Percentiles rank a stretch among this genome's conserved stretches.
phyloP scores from a whole-genome alignment of 2,797 vertebrate species.

The Cetoscarus ocellatus region DNA sequence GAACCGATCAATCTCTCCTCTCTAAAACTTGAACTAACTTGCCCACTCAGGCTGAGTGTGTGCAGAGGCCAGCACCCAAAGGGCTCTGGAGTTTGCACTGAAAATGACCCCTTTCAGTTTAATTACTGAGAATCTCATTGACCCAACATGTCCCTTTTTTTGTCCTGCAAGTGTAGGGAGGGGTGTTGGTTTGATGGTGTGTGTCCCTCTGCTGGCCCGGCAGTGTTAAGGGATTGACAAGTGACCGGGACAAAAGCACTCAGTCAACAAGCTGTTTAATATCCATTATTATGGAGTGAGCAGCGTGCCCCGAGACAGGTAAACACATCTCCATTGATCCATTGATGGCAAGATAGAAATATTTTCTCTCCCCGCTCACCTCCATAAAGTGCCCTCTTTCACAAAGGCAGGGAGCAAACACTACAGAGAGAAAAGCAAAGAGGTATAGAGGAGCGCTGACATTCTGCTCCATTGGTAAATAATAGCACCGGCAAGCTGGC shows the following conservation, averaged over 20 bases:
- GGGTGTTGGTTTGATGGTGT: constrained; percentile 67
- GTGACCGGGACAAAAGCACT: constrained; percentile 92
- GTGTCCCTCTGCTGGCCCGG: constrained; percentile 85
- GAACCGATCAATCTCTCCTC: constrained; percentile 23
- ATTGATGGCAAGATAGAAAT: constrained; percentile 91
- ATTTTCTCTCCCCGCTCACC: constrained; percentile 88
- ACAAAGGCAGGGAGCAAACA: constrained; percentile 94
- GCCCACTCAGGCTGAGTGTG: constrained; percentile 14
- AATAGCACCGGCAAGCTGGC: constrained; percentile 87
- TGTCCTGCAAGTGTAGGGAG: constrained; percentile 47
- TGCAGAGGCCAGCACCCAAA: constrained; percentile 30
- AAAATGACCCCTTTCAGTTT: constrained; percentile 78
- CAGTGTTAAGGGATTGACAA: constrained; percentile 90
- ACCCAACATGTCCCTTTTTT: constrained; percentile 65
- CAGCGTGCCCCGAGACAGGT: constrained; percentile 89
- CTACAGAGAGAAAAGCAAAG: constrained; percentile 86
- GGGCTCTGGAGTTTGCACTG: constrained; percentile 59
- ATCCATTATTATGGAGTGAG: constrained; percentile 95
- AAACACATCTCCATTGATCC: constrained; percentile 99
- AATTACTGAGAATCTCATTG: constrained; percentile 74
- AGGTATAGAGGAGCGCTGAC: constrained; percentile 86
- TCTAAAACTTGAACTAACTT: constrained; percentile 27
- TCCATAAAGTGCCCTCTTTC: constrained; percentile 90
- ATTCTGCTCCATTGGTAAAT: constrained; percentile 93
- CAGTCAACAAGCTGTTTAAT: constrained; percentile 94